phyloP scores from a whole-genome alignment of 2,113 vertebrate species.

The Muntiacus muntjak region DNA sequence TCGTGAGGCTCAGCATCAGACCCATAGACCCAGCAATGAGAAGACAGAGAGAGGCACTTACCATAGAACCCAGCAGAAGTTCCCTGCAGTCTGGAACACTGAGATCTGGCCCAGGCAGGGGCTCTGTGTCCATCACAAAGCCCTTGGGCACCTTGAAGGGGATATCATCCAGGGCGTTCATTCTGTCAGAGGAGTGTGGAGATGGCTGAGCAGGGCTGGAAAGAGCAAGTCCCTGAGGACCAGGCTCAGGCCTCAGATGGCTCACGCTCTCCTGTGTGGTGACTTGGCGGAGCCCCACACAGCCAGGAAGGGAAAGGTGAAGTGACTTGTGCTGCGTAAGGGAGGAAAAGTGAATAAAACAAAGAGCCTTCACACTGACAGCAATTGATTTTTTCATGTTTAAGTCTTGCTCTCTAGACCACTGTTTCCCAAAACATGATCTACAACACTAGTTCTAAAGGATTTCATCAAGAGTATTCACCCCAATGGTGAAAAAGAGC shows the following conservation, averaged over 20 bases:
- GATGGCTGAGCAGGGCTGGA: neutral
- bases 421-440: neutral
- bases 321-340: neutral
- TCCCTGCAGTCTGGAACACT: constrained; percentile 80
- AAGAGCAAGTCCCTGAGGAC: neutral
- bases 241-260: neutral
- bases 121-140: constrained; percentile 58
- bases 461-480: neutral
- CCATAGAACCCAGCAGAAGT: constrained; percentile 89
- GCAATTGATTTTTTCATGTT: neutral
- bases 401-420: neutral
- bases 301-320: neutral
- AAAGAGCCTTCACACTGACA: neutral
- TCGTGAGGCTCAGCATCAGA: neutral
- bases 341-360: constrained; percentile 17
- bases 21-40: neutral
- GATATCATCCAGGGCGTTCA: constrained; percentile 86
- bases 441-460: neutral
- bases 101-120: constrained; percentile 65
- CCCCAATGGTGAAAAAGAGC: neutral
- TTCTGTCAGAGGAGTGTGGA: constrained; percentile 38
- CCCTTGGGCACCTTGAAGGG: constrained; percentile 83
- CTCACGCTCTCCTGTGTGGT: neutral
- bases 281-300: neutral
- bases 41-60: constrained; percentile 70